These are phyloP conservation scores for Venturia canescens DNA, from an alignment of 1,140 invertebrate species.

Conservation along the genomic window DNA sequence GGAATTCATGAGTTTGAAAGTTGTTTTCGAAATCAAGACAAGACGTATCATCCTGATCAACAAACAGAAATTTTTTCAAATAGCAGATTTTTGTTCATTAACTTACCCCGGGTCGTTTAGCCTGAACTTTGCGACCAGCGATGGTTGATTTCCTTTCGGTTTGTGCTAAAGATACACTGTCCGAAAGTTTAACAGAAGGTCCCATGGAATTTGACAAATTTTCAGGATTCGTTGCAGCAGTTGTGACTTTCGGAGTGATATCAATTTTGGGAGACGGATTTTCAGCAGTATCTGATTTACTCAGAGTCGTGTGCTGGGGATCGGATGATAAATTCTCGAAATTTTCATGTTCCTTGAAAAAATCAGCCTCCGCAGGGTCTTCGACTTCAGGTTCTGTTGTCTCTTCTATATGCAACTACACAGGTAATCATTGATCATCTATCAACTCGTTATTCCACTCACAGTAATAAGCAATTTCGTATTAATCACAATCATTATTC, in stretches of 20 bases:
- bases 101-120: constrained; percentile 82
- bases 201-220: constrained; percentile 55
- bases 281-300: constrained; percentile 53
- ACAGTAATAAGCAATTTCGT: no score
- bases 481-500: no score
- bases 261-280: constrained; percentile 53
- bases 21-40: no score
- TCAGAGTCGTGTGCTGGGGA: constrained; percentile 50
- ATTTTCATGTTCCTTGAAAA: constrained; percentile 87
- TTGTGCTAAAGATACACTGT: constrained; percentile 58
- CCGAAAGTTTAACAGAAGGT: constrained; percentile 71
- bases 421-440: constrained; percentile 29
- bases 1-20: no score
- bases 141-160: constrained; percentile 85
- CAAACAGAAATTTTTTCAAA: no score
- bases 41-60: no score
- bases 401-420: constrained; percentile 81
- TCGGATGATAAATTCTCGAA: constrained; percentile 64
- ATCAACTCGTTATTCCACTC: not conserved
- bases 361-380: constrained; percentile 85
- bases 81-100: not conserved
- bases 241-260: constrained; percentile 44
- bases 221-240: constrained; percentile 50
- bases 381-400: constrained; percentile 69
- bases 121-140: constrained; percentile 81